Percentiles rank a stretch among this genome's conserved stretches.
These are phyloP conservation scores for Drosophila incognita DNA, from an alignment of 2,888 invertebrate genomes.

Conservation along the genomic window DNA sequence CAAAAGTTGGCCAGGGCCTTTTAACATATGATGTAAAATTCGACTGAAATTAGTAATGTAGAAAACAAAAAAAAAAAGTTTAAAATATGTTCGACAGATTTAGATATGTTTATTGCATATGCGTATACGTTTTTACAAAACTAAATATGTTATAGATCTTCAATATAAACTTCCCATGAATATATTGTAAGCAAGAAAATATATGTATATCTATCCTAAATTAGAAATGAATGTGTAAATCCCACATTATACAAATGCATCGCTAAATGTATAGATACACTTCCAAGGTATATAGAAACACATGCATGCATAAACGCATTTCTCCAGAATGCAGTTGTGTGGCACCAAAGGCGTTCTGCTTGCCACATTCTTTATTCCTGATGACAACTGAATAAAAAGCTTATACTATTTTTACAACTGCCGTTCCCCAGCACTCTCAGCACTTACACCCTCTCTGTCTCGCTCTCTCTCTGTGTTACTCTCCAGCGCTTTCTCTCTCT, in stretches of 20 bases:
- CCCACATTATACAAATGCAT: background rate
- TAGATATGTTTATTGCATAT: too few species aligned
- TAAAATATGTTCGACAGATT: background rate
- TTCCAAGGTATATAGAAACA: background rate
- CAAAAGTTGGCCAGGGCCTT: background rate
- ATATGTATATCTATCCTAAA: background rate
- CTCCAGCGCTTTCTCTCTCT: slow-evolving; percentile 1
- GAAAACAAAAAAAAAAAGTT: background rate
- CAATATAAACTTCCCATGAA: background rate
- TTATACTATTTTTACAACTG: slow-evolving; percentile 63
- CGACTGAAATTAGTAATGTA: background rate
- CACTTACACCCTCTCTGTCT: background rate
- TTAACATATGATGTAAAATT: too few species aligned
- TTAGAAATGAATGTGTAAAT: background rate
- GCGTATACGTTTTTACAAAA: background rate
- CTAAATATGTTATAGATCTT: background rate
- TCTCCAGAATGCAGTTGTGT: slow-evolving; percentile 36
- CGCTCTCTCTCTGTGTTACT: background rate
- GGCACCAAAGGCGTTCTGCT: slow-evolving; percentile 42
- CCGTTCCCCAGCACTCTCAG: slow-evolving; percentile 1
- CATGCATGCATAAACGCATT: background rate
- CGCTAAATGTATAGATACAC: slow-evolving; percentile 2
- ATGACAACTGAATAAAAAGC: slow-evolving; percentile 49
- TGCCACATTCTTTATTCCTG: slow-evolving; percentile 57
- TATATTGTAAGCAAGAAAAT: background rate